Conservation (phyloP, 2,797 vertebrate genomes). For the Danio albolineatus region DNA sequence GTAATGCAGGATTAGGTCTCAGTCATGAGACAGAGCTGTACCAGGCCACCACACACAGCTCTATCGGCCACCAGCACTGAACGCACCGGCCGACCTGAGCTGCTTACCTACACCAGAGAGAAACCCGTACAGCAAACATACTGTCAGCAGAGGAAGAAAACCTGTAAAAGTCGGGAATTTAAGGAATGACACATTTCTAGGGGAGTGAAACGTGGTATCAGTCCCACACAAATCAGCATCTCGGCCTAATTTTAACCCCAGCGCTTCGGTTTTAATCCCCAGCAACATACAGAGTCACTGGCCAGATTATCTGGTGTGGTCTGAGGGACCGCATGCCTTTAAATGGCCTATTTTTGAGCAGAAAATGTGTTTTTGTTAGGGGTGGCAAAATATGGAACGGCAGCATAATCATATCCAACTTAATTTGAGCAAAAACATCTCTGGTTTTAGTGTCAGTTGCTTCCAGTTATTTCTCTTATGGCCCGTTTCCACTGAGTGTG, state of each 20-base stretch:
- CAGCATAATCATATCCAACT: not conserved
- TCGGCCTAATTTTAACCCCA: not conserved
- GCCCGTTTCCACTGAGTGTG: no score
- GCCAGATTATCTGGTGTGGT: conserved; percentile 28
- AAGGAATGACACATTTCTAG: not conserved
- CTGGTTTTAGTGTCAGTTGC: no score
- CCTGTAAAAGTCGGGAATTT: not conserved
- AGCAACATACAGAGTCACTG: conserved; percentile 11
- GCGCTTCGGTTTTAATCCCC: conserved; percentile 14
- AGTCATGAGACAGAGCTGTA: conserved; percentile 87
- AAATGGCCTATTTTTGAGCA: not conserved
- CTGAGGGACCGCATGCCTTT: not conserved
- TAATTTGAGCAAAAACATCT: no score
- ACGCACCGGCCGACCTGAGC: conserved; percentile 72
- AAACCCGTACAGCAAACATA: not conserved
- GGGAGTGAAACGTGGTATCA: not conserved
- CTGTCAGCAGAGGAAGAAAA: conserved; percentile 14
- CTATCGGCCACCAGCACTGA: conserved; percentile 81
- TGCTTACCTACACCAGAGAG: conserved; percentile 72
- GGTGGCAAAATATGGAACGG: not conserved
- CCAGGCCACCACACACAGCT: conserved; percentile 84
- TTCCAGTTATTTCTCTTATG: no score
- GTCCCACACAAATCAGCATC: not conserved
- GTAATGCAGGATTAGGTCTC: conserved; percentile 82
- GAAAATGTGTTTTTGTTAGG: not conserved